A percentile compares a stretch with the other conserved stretches of the same genome.
phyloP scores from a whole-genome alignment of 2,113 vertebrate species.

The Ondatra zibethicus region DNA sequence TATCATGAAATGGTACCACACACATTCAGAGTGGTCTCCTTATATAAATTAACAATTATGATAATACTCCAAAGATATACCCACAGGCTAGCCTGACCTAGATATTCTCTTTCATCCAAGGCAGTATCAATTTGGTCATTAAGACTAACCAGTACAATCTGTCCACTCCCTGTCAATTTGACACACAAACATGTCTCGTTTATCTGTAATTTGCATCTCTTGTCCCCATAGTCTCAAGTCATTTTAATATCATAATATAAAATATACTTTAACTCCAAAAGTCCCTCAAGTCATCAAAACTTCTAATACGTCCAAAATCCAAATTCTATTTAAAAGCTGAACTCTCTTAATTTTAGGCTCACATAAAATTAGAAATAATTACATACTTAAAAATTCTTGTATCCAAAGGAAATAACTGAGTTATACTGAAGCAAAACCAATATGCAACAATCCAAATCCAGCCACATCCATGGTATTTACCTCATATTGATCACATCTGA shows the following conservation, averaged over 20 bases:
- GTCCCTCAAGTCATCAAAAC: background rate
- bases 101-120: too few species aligned
- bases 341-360: background rate
- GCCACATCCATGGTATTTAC: fast-evolving
- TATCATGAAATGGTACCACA: background rate
- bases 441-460: background rate
- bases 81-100: background rate
- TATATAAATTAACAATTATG: background rate
- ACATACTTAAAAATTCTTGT: background rate
- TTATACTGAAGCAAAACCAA: background rate
- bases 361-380: background rate
- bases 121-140: background rate
- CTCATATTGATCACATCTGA: background rate
- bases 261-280: background rate
- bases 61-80: background rate
- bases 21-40: background rate
- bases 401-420: background rate
- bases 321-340: background rate
- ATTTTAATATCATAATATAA: background rate
- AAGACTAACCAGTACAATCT: background rate
- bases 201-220: background rate
- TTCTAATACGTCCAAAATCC: background rate
- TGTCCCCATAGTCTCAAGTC: background rate
- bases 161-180: background rate
- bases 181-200: background rate